These are phyloP conservation scores for Paratilapia polleni DNA, from an alignment of 2,113 vertebrate species.

Conservation along the genomic window DNA sequence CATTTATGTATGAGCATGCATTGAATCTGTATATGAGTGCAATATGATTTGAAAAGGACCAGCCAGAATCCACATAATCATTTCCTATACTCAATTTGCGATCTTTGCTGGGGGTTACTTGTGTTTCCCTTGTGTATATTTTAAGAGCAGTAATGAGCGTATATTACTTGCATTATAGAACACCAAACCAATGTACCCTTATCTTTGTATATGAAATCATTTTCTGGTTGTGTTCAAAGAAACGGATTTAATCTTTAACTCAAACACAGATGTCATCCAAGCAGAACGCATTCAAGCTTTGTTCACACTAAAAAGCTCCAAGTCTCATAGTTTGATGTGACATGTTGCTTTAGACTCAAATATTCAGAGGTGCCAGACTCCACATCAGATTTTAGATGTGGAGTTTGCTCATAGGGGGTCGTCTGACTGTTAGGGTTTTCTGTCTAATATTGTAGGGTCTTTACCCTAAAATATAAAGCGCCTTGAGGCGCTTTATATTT, in stretches of 20 bases:
- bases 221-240: neutral
- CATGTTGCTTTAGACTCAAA: neutral
- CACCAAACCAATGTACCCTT: neutral
- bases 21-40: neutral
- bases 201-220: neutral
- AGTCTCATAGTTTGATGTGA: neutral
- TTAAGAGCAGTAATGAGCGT: slow-evolving; percentile 2
- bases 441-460: too few relatives aligned
- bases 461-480: too few relatives aligned
- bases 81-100: neutral
- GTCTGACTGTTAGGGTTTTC: too few relatives aligned
- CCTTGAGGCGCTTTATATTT: too few relatives aligned
- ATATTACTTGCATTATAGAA: neutral
- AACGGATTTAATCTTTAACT: neutral
- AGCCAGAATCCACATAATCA: neutral
- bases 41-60: neutral
- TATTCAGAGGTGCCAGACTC: neutral
- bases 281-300: neutral
- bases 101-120: neutral
- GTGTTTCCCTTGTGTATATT: slow-evolving; percentile 1
- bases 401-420: too few relatives aligned
- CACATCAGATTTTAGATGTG: neutral
- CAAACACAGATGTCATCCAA: neutral
- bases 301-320: neutral
- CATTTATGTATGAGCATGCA: neutral